Base-by-base conservation (phyloP, 1,140 invertebrate species). In the Caenorhabditis tropicalis region DNA sequence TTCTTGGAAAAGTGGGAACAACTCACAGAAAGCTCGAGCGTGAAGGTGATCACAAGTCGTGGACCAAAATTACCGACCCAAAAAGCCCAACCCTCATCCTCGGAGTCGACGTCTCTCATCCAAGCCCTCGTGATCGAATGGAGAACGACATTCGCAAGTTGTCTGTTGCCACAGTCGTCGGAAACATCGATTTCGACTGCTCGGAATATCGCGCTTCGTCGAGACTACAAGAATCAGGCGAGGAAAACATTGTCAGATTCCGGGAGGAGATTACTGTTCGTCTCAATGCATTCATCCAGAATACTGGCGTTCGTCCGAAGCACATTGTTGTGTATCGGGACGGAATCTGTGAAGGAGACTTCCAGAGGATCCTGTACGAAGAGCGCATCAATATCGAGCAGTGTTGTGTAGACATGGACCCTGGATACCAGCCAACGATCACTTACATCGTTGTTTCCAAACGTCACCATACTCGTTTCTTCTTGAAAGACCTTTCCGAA, bases 381-480 rank as follows among this genome's bases (percentile, higher is more conserved):
- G 82, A 84, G 82, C 43, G 46, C n/a, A 27, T 29, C 6, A 36
- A 4, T 48, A 79, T 79, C 27, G 21, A 19, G 82, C 21, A 58
- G 27, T 24, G 80, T 7, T 70, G 31, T 24, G 12, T 27, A 12
- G 29, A 60, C 10, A 16, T 82, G 10, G 49, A 21, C 15, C 5
- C 29, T 0, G 58, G 12, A 27, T 83, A n/a, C 58, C 5, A 49
- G 7, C 82, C 82, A 21, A 79, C 82, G 19, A 12, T 84, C 5
- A 84, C 82, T 19, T 84, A 84, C 70, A 84, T 84, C 46, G 82
- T 84, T 27, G 31, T 60, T 24, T 31, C 65, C 46, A 84, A 84
- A 33, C 39, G 82, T 4, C 82, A 84, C 49, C 82, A 84, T 36
- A 84, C 82, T 19, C 12, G 51, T 21, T 84, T 84, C 65, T 84